Evolutionary conservation across 1,140 invertebrate species (phyloP).

Genomic region (Reticulitermes speratus): DNA sequence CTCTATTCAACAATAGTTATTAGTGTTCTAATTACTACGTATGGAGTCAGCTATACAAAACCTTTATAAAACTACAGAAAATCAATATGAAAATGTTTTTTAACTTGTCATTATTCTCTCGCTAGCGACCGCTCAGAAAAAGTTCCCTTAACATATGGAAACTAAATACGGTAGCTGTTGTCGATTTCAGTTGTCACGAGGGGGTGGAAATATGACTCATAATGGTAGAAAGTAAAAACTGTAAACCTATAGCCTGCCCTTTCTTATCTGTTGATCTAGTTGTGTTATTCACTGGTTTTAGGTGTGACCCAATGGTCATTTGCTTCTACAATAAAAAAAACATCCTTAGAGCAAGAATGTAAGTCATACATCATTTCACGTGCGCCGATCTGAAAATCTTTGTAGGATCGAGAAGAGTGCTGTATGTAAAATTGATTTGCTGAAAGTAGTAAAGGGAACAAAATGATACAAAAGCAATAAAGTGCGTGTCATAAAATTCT

Average conservation of each 20-base stretch:
- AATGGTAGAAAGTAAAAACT: background rate
- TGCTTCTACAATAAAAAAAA: background rate
- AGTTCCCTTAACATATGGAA: constrained; percentile 2
- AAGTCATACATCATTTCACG: background rate
- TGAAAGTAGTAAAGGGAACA: background rate
- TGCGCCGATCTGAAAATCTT: background rate
- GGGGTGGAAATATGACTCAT: background rate
- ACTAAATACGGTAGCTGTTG: background rate
- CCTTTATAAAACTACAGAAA: constrained; percentile 12
- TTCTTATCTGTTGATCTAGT: background rate
- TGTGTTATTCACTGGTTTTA: constrained; percentile 2
- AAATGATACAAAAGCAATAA: background rate
- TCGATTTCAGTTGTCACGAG: background rate
- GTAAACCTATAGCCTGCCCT: background rate
- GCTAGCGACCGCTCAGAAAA: background rate
- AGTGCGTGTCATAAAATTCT: background rate
- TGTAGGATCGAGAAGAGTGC: background rate
- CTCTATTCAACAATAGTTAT: constrained; percentile 1
- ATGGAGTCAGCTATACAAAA: background rate
- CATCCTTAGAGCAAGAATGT: background rate
- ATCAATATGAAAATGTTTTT: constrained; percentile 7
- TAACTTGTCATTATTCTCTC: background rate
- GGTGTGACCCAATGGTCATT: constrained; percentile 5
- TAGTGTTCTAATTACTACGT: constrained; percentile 9
- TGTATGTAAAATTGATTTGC: background rate